phyloP scores from a whole-genome alignment of 64 coral and sea anemone species.

The Actinia equina region DNA sequence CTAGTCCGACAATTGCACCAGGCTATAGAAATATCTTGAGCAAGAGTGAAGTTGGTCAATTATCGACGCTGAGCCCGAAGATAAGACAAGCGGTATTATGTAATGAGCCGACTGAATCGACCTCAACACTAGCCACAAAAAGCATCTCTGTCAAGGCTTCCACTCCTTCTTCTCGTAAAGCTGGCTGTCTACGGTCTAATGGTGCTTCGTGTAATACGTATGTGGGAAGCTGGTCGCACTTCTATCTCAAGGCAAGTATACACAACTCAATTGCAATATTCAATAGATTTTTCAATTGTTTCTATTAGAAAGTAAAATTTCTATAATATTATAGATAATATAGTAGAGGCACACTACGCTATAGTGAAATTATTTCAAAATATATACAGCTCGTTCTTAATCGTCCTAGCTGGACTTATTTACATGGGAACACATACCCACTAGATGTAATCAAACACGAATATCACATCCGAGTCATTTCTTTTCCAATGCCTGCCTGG shows the following conservation, averaged over 20 bases:
- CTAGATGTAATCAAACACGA: neutral
- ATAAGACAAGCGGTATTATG: constrained; percentile 3
- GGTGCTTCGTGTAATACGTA: constrained; percentile 9
- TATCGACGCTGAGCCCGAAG: neutral
- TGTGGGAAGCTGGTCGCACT: neutral
- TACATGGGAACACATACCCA: neutral
- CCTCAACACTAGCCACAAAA: neutral
- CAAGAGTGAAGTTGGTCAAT: neutral
- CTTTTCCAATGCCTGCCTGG: too few species aligned
- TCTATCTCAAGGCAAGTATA: neutral
- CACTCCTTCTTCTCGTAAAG: neutral
- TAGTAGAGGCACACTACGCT: neutral
- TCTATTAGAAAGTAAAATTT: neutral
- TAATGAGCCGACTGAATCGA: neutral
- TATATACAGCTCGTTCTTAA: neutral
- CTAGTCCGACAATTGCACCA: neutral
- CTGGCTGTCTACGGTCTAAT: neutral
- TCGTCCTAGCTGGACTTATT: neutral
- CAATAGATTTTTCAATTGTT: neutral
- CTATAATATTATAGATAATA: neutral
- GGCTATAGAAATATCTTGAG: neutral
- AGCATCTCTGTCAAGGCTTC: neutral
- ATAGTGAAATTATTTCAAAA: neutral
- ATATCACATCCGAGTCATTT: too few species aligned
- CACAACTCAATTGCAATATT: neutral